These are phyloP conservation scores for Drosophila robusta DNA, from an alignment of 2,888 invertebrate genomes.

Conservation along the genomic window DNA sequence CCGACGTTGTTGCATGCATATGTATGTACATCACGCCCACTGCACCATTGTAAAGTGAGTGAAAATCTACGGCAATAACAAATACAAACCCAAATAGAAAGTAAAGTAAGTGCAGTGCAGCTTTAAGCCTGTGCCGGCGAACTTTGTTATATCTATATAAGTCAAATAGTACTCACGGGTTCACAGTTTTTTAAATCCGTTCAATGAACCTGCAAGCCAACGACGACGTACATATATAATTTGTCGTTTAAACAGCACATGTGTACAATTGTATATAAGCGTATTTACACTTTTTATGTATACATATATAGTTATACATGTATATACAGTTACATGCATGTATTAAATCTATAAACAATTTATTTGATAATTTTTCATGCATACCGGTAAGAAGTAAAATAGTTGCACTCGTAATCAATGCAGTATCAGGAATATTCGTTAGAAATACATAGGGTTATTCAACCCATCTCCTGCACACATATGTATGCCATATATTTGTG, in stretches of 20 bases:
- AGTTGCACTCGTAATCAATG: neutral
- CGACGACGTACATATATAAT: slow-evolving; percentile 3
- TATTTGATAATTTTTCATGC: neutral
- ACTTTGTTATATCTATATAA: slow-evolving; percentile 31
- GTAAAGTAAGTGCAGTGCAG: slow-evolving; percentile 60
- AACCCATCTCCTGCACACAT: neutral
- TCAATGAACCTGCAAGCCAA: slow-evolving; percentile 63
- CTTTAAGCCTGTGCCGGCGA: slow-evolving; percentile 11
- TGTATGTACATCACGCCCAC: slow-evolving; percentile 25
- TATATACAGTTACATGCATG: neutral
- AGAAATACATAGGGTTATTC: neutral
- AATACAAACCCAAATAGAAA: slow-evolving; percentile 59
- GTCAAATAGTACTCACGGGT: slow-evolving; percentile 12
- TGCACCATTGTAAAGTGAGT: slow-evolving; percentile 30
- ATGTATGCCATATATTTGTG: neutral
- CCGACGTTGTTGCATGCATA: slow-evolving; percentile 27
- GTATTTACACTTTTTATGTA: neutral
- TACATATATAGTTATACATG: no score
- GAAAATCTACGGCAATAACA: slow-evolving; percentile 28
- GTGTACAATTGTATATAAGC: slow-evolving; percentile 1
- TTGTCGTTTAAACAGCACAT: neutral
- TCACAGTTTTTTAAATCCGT: slow-evolving; percentile 47
- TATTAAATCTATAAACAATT: neutral
- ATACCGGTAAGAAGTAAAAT: neutral
- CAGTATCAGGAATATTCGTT: neutral